phyloP scores from a whole-genome alignment of 2,797 vertebrate species.

The Varecia variegata region DNA sequence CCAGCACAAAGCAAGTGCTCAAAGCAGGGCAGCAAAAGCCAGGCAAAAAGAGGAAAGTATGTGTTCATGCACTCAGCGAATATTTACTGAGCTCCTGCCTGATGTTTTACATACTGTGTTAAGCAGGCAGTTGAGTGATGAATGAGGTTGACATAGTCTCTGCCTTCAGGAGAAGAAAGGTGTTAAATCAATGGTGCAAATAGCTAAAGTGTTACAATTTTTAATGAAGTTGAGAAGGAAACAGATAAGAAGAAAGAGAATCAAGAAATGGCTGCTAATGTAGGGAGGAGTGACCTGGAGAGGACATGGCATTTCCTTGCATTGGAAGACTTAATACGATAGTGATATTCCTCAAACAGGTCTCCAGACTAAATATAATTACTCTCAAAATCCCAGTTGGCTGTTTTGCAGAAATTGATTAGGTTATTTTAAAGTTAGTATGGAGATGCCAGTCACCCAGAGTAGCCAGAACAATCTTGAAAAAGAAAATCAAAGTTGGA shows the following conservation, averaged over 20 bases:
- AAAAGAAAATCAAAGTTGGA: background rate
- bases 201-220: background rate
- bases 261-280: background rate
- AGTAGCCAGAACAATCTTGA: background rate
- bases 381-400: background rate
- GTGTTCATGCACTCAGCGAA: fast-evolving
- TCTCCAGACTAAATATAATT: background rate
- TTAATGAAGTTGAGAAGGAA: background rate
- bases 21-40: background rate
- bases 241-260: background rate
- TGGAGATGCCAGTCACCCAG: background rate
- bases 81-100: background rate
- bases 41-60: background rate
- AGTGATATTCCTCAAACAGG: background rate
- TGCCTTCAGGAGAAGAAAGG: background rate
- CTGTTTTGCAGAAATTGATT: background rate
- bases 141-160: background rate
- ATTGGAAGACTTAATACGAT: background rate
- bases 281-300: background rate
- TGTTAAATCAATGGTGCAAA: background rate
- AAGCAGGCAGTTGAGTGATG: background rate
- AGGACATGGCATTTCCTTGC: background rate
- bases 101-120: fast-evolving
- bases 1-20: background rate
- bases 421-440: background rate